phyloP scores from a whole-genome alignment of 2,797 vertebrate genomes.

The Miichthys miiuy region DNA sequence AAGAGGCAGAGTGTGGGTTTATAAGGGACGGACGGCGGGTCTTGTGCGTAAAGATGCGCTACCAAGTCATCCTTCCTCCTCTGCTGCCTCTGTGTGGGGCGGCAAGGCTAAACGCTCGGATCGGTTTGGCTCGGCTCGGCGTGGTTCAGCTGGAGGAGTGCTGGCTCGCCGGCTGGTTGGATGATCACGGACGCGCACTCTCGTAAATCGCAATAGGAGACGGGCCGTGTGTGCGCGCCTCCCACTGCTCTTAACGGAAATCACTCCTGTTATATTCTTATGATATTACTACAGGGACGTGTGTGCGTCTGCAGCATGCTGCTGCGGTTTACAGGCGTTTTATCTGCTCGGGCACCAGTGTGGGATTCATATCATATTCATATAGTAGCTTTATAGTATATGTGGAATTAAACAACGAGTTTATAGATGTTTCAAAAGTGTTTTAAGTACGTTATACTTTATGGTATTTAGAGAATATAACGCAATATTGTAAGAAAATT shows the following conservation, averaged over 20 bases:
- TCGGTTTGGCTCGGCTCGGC: conserved; percentile 26
- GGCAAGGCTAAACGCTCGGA: not conserved
- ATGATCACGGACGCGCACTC: conserved; percentile 53
- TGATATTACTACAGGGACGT: conserved; percentile 38
- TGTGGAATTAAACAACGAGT: not conserved
- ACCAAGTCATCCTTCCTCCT: conserved; percentile 68
- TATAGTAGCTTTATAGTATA: not conserved
- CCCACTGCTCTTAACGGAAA: conserved; percentile 75
- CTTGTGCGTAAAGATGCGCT: conserved; percentile 69
- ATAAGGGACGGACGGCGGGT: conserved; percentile 13
- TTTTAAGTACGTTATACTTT: not conserved
- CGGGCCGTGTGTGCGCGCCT: conserved; percentile 73
- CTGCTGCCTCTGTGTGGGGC: conserved; percentile 44
- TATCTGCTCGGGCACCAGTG: conserved; percentile 3
- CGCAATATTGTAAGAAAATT: not conserved
- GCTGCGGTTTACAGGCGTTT: not conserved
- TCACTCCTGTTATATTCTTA: conserved; percentile 38
- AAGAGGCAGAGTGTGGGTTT: conserved; percentile 38
- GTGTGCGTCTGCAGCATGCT: conserved; percentile 16
- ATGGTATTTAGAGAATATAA: not conserved
- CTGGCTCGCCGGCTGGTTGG: conserved; percentile 45
- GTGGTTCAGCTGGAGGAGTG: conserved; percentile 34
- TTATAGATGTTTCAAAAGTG: too few relatives aligned
- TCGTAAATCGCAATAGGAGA: conserved; percentile 49
- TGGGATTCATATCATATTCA: not conserved